Percentiles rank a stretch among this genome's conserved stretches.
Evolutionary conservation across 2,797 vertebrate genomes (phyloP).

Genomic region (Phoeniculus purpureus): DNA sequence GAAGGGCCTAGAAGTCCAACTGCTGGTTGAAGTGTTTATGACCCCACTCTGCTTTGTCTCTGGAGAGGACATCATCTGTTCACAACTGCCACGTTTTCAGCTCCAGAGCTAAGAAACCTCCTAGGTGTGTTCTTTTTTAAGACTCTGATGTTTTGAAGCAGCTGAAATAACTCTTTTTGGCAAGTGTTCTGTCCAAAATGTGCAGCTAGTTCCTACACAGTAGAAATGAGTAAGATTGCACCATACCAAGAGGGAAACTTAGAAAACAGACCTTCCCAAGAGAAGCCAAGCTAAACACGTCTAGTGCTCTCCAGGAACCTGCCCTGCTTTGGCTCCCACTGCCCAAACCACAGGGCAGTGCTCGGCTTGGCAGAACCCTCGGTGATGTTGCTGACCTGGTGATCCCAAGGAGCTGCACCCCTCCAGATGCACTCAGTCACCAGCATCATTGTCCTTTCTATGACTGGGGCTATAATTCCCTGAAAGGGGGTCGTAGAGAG

Average conservation of each 20-base stretch:
- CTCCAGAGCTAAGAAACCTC: neutral
- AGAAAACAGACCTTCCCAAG: conserved; percentile 26
- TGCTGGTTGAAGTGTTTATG: neutral
- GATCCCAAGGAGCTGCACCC: neutral
- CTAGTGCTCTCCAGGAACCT: neutral
- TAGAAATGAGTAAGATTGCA: conserved; percentile 22
- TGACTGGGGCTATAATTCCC: fast-evolving
- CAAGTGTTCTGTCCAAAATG: conserved; percentile 19
- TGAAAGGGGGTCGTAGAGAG: no score
- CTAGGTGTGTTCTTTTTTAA: neutral
- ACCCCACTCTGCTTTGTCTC: fast-evolving
- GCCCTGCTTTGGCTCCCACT: neutral
- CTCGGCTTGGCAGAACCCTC: neutral
- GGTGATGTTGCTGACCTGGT: fast-evolving
- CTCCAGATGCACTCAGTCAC: neutral
- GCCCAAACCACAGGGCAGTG: neutral
- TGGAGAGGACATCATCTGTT: neutral
- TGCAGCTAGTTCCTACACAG: conserved; percentile 41
- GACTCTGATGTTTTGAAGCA: neutral
- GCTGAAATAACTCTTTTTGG: neutral
- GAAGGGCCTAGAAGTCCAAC: neutral
- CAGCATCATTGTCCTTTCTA: neutral
- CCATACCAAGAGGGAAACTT: neutral
- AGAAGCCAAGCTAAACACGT: neutral
- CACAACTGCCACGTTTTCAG: conserved; percentile 45